Evolutionary conservation across 2,888 invertebrate species (phyloP), one percentile per base, ranked within the genome.

Genomic region (Polylopha cassiicola): DNA sequence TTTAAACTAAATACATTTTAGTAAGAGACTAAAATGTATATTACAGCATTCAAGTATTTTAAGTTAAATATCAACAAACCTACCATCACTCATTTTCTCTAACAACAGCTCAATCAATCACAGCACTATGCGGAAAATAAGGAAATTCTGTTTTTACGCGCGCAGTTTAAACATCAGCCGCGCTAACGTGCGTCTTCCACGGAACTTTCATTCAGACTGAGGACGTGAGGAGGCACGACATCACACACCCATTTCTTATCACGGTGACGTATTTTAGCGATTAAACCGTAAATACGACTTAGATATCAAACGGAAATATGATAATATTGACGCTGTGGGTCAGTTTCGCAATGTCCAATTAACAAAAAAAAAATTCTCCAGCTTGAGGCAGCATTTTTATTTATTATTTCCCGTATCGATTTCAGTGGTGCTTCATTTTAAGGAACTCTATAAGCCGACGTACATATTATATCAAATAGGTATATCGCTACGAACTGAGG

Each of bases 241-340:
- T 13, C 8, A 9, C 44, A 44, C 44, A 29, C 44, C 44, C 37
- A 37, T 29, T 17, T 17, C 18, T 30, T 41, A 41, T 41, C 36
- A 21, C 6, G 24, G 30, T 41, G 41, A 41, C 41, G 41, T 30
- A 20, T 41, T 41, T 29, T 27, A 17, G 15, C 15, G 39, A 39
- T 39, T 29, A 41, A 15, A n/a, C 11, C n/a, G 14, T 24, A 30
- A 33, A 21, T 36, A 26, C 6, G 17, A n/a, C n/a, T 17, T 13
- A 17, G 28, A 15, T 39, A 32, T 21, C 17, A 3, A 3, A 15
- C 15, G 37, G n/a, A 3, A 17, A 17, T 28, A 22, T 17, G 20
- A 11, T 20, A 33, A 32, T 22, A 24, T n/a, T 17, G 22, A 29
- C 24, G 15, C 10, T 28, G n/a, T n/a, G n/a, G n/a, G n/a, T n/a